Evolutionary conservation across 1,140 invertebrate species (phyloP).

Genomic region (Maconellicoccus hirsutus): DNA sequence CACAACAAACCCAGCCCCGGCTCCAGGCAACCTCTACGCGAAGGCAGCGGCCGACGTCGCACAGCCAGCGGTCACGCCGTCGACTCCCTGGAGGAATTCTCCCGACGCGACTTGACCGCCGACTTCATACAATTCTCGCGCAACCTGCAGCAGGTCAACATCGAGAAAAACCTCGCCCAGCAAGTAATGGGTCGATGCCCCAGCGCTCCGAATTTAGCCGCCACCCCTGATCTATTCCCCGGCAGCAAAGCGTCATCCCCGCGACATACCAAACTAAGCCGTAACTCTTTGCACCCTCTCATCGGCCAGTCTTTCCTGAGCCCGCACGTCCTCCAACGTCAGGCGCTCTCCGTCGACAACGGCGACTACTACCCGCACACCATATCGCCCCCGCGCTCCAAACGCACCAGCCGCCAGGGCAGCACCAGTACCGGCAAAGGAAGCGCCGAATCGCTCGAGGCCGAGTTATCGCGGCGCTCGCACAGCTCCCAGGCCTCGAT

Average conservation of each 20-base stretch:
- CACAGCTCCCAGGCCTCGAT: constrained; percentile 53
- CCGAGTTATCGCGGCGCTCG: constrained; percentile 39
- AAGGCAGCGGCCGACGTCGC: constrained; percentile 33
- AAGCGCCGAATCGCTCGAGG: constrained; percentile 26
- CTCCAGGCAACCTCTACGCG: constrained; percentile 19
- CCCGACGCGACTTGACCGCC: constrained; percentile 48
- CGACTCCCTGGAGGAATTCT: neutral
- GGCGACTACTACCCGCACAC: constrained; percentile 32
- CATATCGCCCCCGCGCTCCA: constrained; percentile 30
- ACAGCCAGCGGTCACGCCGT: constrained; percentile 30
- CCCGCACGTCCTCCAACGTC: constrained; percentile 40
- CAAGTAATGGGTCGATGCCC: constrained; percentile 39
- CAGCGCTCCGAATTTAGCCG: constrained; percentile 41
- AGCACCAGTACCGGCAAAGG: constrained; percentile 31
- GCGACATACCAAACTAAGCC: constrained; percentile 13
- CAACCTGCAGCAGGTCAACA: constrained; percentile 39
- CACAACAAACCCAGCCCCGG: constrained; percentile 25
- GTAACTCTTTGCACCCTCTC: constrained; percentile 27
- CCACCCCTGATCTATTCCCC: constrained; percentile 23
- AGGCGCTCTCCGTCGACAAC: constrained; percentile 54
- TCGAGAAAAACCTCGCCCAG: constrained; percentile 16
- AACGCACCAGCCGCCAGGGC: constrained; percentile 23
- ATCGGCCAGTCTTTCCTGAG: constrained; percentile 43
- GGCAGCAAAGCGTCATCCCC: neutral
- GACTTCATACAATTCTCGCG: constrained; percentile 58